Conservation (phyloP, 2,888 invertebrate genomes). For the Tenodera sinensis region DNA sequence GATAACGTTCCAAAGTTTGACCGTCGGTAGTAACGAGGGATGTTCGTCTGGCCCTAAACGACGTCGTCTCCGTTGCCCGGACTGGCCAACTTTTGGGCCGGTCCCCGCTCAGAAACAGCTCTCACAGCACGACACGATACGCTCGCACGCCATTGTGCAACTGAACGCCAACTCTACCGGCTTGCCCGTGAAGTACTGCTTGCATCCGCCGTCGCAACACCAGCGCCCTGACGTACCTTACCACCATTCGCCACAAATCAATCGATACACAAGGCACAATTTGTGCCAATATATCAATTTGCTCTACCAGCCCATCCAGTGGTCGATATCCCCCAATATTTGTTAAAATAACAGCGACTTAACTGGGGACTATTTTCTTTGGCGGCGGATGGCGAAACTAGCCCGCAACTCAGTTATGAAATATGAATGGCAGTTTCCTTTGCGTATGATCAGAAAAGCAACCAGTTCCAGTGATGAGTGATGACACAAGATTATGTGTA, state of each 20-base stretch:
- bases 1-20: constrained; percentile 30
- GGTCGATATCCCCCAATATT: neutral
- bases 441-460: neutral
- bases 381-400: neutral
- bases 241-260: neutral
- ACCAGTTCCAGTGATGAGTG: neutral
- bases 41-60: constrained; percentile 25
- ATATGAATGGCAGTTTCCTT: constrained; percentile 18
- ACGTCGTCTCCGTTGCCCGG: constrained; percentile 28
- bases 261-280: neutral
- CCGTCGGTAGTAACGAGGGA: constrained; percentile 28
- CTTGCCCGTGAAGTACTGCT: neutral
- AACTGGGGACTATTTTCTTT: neutral
- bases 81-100: constrained; percentile 31
- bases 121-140: constrained; percentile 13
- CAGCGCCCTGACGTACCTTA: neutral
- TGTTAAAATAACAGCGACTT: neutral
- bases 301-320: neutral
- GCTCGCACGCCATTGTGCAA: constrained; percentile 33
- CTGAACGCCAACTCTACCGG: constrained; percentile 13
- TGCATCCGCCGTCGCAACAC: too few relatives aligned
- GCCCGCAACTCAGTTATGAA: constrained; percentile 2
- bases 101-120: constrained; percentile 30
- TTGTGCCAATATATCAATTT: neutral
- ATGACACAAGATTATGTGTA: neutral